Conservation (phyloP, 2,888 invertebrate genomes). For the Phortica okadai region DNA sequence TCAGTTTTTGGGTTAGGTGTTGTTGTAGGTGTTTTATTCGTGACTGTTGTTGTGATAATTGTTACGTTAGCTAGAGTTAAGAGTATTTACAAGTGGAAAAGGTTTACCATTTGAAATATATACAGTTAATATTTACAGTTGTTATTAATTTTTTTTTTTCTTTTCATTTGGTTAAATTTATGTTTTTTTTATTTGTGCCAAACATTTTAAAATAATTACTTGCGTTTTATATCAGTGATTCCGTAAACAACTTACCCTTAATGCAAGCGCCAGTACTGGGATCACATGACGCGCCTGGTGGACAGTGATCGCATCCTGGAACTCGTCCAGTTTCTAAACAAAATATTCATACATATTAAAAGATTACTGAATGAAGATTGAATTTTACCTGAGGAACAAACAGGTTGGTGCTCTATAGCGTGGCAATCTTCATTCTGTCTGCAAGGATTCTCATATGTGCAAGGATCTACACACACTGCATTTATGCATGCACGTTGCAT, state of each 20-base stretch:
- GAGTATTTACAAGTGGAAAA: slow-evolving; percentile 73
- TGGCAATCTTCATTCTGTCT: slow-evolving; percentile 86
- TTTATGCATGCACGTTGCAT: slow-evolving; percentile 87
- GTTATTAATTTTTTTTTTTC: slow-evolving; percentile 48
- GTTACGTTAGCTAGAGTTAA: slow-evolving; percentile 75
- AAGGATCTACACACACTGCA: slow-evolving; percentile 89
- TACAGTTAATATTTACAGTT: slow-evolving; percentile 60
- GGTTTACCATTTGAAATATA: slow-evolving; percentile 49
- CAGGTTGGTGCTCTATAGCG: slow-evolving; percentile 88
- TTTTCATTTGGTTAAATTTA: slow-evolving; percentile 19
- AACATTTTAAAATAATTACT: background rate
- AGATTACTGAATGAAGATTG: background rate
- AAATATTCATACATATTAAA: slow-evolving; percentile 20
- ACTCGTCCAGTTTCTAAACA: slow-evolving; percentile 68
- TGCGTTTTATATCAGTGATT: too few species aligned
- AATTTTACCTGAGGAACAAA: slow-evolving; percentile 85
- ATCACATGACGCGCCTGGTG: slow-evolving; percentile 87
- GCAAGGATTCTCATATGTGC: slow-evolving; percentile 86
- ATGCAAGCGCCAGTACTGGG: slow-evolving; percentile 88
- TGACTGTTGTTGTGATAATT: slow-evolving; percentile 59
- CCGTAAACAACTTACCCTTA: slow-evolving; percentile 82
- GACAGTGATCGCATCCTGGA: slow-evolving; percentile 85
- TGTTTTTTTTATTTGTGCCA: background rate
- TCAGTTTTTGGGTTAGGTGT: slow-evolving; percentile 57
- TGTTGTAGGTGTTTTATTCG: slow-evolving; percentile 39